Evolutionary conservation across 2,888 invertebrate genomes (phyloP), one percentile per base, ranked within the genome.

Genomic region (Xestia ashworthii): DNA sequence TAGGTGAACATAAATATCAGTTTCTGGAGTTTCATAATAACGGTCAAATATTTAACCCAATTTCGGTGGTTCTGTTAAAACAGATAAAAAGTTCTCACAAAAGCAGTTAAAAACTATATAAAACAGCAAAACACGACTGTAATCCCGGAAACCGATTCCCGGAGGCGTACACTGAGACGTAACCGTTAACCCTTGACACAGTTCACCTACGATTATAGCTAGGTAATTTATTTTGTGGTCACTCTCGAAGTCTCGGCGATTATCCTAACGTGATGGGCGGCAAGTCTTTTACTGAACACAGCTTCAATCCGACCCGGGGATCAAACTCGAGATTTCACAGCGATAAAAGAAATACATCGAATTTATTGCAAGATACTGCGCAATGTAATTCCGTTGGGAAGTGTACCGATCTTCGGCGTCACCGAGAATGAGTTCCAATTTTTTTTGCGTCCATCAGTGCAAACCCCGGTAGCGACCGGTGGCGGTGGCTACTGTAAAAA

Each of bases 371-470:
- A 68, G 46, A 44, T 75, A 76, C 19, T 62, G 38, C 22, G 64
- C 19, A 25, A 72, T n/a, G 38, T n/a, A 60, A 62, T 77, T 83
- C 32, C n/a, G 88, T 83, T 53, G 55, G 60, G 48, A 67, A 86
- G 64, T 86, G 88, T 88, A 86, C 86, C 73, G 53, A 77, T 85
- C 74, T 80, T 75, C 55, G 65, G 70, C 65, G 81, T 86, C 81
- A 76, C 68, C 22, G 75, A 89, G 90, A 91, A 92, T 93, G 92
- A 93, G 90, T 87, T 88, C 81, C 25, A 53, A 81, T 77, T 82
- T 86, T 94, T 95, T 95, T 95, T 95, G 93, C 91, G 78, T 81
- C 85, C 87, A 90, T 90, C 92, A 92, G 84, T 87, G 92, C 92
- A 92, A 92, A 90, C 90, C 88, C 91, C 95, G 92, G 94, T 94